Evolutionary conservation across 1,140 invertebrate species (phyloP).

Genomic region (Lordiphosa collinella): DNA sequence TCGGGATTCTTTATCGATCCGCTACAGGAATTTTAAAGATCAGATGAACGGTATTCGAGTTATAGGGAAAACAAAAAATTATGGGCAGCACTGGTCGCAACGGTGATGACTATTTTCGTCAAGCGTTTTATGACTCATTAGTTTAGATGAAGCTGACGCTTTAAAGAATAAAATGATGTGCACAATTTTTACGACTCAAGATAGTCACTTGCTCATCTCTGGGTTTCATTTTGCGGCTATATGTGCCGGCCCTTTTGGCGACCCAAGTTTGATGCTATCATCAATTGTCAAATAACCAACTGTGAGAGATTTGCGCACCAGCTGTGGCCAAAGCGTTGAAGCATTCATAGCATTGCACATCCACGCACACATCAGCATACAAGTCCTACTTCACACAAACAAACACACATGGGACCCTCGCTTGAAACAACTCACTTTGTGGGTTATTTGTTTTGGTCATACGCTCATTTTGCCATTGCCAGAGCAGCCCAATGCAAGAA

Average conservation of each 20-base stretch:
- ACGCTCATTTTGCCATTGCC: constrained; percentile 63
- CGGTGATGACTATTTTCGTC: too few relatives aligned
- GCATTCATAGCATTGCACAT: constrained; percentile 70
- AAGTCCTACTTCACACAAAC: constrained; percentile 19
- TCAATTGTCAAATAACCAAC: constrained; percentile 78
- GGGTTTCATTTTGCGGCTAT: constrained; percentile 17
- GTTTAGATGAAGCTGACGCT: too few relatives aligned
- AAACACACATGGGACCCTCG: constrained; percentile 21
- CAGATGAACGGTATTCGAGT: too few relatives aligned
- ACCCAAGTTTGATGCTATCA: constrained; percentile 74
- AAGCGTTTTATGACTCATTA: too few relatives aligned
- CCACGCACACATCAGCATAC: constrained; percentile 39
- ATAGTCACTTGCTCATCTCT: constrained; percentile 65
- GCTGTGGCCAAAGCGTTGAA: constrained; percentile 74
- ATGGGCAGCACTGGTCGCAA: too few relatives aligned
- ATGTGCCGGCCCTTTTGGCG: constrained; percentile 51
- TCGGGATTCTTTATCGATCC: too few relatives aligned
- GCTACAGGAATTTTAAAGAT: too few relatives aligned
- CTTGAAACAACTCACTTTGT: constrained; percentile 70
- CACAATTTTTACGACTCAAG: constrained; percentile 19
- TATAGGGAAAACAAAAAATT: too few relatives aligned
- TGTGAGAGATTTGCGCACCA: constrained; percentile 74
- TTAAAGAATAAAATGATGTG: constrained; percentile 11
- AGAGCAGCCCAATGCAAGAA: constrained; percentile 49
- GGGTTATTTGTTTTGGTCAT: constrained; percentile 77